Evolutionary conservation across 2,888 invertebrate species (phyloP).

Genomic region (Amphipoea lucens): DNA sequence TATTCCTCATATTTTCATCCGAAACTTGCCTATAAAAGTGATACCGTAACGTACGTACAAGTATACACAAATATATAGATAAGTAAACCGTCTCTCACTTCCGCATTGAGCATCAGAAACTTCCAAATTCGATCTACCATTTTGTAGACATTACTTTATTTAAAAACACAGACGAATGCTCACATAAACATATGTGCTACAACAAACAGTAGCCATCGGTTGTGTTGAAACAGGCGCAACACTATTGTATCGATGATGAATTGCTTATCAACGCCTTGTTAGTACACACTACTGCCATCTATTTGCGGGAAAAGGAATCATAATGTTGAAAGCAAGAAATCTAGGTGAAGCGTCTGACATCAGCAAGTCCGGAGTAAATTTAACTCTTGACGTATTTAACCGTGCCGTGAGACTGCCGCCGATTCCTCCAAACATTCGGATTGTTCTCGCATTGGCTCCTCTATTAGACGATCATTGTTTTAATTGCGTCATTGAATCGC

Average conservation of each 20-base stretch:
- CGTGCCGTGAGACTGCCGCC: constrained; percentile 73
- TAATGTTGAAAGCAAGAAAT: constrained; percentile 81
- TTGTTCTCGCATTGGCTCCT: constrained; percentile 76
- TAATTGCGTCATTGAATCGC: constrained; percentile 71
- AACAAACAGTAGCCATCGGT: constrained; percentile 30
- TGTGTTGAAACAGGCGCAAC: constrained; percentile 36
- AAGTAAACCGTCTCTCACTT: constrained; percentile 38
- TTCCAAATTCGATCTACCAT: background rate
- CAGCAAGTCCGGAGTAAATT: constrained; percentile 87
- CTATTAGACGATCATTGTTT: constrained; percentile 71
- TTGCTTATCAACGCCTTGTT: constrained; percentile 72
- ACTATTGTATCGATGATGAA: constrained; percentile 57
- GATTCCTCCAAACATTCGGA: constrained; percentile 78
- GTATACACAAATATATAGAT: constrained; percentile 14
- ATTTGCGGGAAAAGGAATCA: constrained; percentile 80
- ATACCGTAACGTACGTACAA: constrained; percentile 49
- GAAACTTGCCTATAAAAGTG: constrained; percentile 23
- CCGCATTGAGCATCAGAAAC: constrained; percentile 29
- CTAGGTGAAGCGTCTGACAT: constrained; percentile 90
- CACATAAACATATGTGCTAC: constrained; percentile 31
- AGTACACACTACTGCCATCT: constrained; percentile 83
- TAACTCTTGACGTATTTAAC: constrained; percentile 88
- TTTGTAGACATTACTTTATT: constrained; percentile 17
- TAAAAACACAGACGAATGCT: constrained; percentile 26
- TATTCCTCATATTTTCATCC: constrained; percentile 26